A percentile compares a stretch with the other conserved stretches of the same genome.
Conservation (phyloP, 2,797 vertebrate genomes). For the Myoxocephalus aenaeus region DNA sequence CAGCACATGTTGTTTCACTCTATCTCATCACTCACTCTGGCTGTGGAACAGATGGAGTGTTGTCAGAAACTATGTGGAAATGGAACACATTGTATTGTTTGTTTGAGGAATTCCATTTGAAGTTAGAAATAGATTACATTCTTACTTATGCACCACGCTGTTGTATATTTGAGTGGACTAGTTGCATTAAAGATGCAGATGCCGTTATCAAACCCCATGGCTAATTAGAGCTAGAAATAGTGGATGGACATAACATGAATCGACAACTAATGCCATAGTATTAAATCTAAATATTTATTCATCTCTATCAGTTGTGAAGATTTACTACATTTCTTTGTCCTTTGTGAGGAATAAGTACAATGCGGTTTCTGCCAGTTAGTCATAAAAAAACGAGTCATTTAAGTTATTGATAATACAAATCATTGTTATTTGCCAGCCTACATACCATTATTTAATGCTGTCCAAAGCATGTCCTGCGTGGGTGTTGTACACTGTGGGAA, state of each 20-base stretch:
- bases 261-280: neutral
- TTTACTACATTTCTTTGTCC: neutral
- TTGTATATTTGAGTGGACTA: neutral
- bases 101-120: slow-evolving; percentile 16
- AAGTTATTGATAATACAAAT: neutral
- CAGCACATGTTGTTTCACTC: slow-evolving; percentile 45
- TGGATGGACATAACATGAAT: neutral
- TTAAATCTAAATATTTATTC: neutral
- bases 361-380: neutral
- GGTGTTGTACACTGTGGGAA: neutral
- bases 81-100: slow-evolving; percentile 1
- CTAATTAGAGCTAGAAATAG: neutral
- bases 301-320: neutral
- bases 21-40: neutral
- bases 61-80: slow-evolving; percentile 21
- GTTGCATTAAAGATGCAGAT: neutral
- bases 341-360: neutral
- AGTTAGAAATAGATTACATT: slow-evolving; percentile 29
- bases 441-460: neutral
- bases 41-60: neutral
- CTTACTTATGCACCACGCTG: neutral
- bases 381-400: neutral
- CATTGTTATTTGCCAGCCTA: neutral
- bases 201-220: neutral
- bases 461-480: neutral